Percentiles rank a stretch among this genome's conserved stretches.
phyloP scores from a whole-genome alignment of 2,888 invertebrate genomes.

The Aspidapion aeneum region DNA sequence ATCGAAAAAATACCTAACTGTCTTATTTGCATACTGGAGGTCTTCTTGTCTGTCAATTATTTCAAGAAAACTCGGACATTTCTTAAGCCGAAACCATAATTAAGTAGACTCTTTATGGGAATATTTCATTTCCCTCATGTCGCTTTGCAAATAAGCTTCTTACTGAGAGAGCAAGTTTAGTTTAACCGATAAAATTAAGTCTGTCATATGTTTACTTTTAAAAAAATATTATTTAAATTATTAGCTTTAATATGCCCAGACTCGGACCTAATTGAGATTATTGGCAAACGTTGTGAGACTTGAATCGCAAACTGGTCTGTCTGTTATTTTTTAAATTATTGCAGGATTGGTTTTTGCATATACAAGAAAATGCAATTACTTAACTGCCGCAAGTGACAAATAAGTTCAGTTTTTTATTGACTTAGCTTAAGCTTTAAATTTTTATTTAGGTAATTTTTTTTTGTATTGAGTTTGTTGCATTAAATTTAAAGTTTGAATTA shows the following conservation, averaged over 20 bases:
- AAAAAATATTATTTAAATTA: background rate
- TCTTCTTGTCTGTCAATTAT: background rate
- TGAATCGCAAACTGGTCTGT: background rate
- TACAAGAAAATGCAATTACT: background rate
- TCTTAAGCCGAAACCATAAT: background rate
- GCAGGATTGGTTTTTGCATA: background rate
- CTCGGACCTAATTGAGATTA: background rate
- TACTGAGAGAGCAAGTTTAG: background rate
- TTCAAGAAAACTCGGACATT: background rate
- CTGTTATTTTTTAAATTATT: background rate
- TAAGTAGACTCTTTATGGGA: background rate
- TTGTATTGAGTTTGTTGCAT: too few relatives aligned
- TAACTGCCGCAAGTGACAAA: background rate
- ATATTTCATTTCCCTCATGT: too few relatives aligned
- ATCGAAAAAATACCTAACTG: background rate
- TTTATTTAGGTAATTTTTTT: too few relatives aligned
- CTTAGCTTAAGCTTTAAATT: background rate
- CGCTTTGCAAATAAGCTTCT: background rate
- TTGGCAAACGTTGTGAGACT: background rate
- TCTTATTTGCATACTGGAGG: background rate
- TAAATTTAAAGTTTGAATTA: too few relatives aligned
- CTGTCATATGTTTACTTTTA: background rate
- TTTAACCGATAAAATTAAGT: background rate
- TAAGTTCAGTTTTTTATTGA: background rate
- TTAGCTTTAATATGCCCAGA: background rate